Evolutionary conservation across 2,888 invertebrate genomes (phyloP), one percentile per base, ranked within the genome.

Genomic region (Mylabris sibirica): DNA sequence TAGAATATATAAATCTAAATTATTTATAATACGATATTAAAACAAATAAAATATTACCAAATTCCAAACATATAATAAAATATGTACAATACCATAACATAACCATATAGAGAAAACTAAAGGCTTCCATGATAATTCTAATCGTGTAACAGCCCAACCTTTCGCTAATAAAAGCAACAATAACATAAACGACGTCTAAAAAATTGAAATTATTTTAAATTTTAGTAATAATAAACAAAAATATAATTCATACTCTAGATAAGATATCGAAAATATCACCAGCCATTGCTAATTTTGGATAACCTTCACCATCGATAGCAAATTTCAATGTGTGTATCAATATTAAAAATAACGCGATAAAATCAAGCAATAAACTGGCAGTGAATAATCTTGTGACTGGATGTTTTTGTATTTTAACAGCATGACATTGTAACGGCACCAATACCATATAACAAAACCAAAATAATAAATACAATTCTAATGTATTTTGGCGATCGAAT

Each of bases 21-120:
- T 60, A 34, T 22, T 17, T 4, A n/a, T n/a, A n/a, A n/a, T n/a
- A n/a, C 14, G 26, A n/a, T n/a, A n/a, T n/a, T 12, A 53, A 44
- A 4, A 61, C 14, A 49, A 49, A 64, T 14, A 34, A 11, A 11
- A 35, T 11, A 87, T 89, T 87, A 98, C 98, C 89, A 95, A 92
- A 86, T 97, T 97, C 97, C 98, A 98, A 66, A 97, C 93, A 84
- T 98, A 98, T 1, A 98, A 89, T 69, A 97, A 87, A 81, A 97
- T 92, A 84, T 97, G 96, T 38, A 97, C 93, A 68, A 95, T 89
- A 62, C 97, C 95, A 82, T 98, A 97, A 70, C 93, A 91, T 76
- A 94, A 89, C 98, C 98, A 98, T 75, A 97, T 92, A 44, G 93
- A 91, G 84, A 94, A 93, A 34, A 96, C 90, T 49, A 94, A 84